Percentiles rank a stretch among this genome's conserved stretches.
Conservation (phyloP, 2,888 invertebrate genomes). For the Acanthoscelides obtectus region DNA sequence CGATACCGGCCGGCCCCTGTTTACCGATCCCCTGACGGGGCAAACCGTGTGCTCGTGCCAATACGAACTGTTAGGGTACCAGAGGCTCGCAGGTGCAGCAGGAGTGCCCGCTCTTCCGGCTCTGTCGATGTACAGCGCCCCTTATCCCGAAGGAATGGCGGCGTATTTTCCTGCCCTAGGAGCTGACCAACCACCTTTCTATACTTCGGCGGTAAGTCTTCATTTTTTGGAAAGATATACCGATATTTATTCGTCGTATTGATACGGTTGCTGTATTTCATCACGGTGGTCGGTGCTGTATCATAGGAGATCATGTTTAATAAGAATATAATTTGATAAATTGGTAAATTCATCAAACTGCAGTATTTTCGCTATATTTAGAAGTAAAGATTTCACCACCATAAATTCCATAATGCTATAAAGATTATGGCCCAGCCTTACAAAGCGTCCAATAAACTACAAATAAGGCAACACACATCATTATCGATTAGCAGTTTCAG, state of each 20-base stretch:
- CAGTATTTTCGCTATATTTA: too few relatives aligned
- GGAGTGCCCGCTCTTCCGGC: constrained; percentile 65
- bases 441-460: not conserved
- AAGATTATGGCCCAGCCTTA: not conserved
- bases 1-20: constrained; percentile 87
- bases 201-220: constrained; percentile 80
- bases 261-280: too few relatives aligned
- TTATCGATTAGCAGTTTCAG: not conserved
- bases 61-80: constrained; percentile 83
- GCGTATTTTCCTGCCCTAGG: constrained; percentile 81
- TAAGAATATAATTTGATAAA: too few relatives aligned
- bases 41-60: constrained; percentile 88
- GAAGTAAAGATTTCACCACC: too few relatives aligned
- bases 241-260: too few relatives aligned
- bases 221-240: too few relatives aligned
- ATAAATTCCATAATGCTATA: not conserved
- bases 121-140: constrained; percentile 75
- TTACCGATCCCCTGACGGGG: constrained; percentile 84
- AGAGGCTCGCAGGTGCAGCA: constrained; percentile 60
- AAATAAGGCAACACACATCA: not conserved
- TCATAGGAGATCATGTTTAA: too few relatives aligned
- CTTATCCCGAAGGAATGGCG: constrained; percentile 79
- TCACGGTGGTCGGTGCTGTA: too few relatives aligned
- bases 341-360: too few relatives aligned
- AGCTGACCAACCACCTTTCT: constrained; percentile 82